phyloP scores from a whole-genome alignment of 1,140 invertebrate genomes.

The Pteromalus puparum region DNA sequence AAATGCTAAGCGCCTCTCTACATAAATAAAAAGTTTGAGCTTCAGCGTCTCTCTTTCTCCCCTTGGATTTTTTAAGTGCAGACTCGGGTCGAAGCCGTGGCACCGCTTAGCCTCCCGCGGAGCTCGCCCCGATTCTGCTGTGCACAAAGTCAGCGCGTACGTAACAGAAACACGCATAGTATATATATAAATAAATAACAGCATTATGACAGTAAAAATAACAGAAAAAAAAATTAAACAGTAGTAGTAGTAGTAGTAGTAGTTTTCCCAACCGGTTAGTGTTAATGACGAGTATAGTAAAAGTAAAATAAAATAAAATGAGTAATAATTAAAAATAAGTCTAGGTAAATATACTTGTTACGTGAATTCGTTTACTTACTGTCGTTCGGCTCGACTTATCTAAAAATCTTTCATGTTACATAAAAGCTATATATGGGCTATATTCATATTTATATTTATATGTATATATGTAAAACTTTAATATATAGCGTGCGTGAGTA shows the following conservation, averaged over 20 bases:
- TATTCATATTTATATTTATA: constrained; percentile 52
- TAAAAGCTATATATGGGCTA: constrained; percentile 65
- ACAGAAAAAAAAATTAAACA: constrained; percentile 47
- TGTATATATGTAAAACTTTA: constrained; percentile 42
- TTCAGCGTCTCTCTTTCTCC: constrained; percentile 9
- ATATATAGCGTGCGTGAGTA: constrained; percentile 63
- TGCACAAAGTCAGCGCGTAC: constrained; percentile 42
- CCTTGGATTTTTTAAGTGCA: not conserved
- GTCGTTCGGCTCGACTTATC: constrained; percentile 70
- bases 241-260: constrained; percentile 58
- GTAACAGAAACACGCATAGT: constrained; percentile 40
- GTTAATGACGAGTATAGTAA: constrained; percentile 58
- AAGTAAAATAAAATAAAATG: constrained; percentile 36
- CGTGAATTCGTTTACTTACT: constrained; percentile 74
- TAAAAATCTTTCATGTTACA: constrained; percentile 69
- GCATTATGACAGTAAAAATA: constrained; percentile 43
- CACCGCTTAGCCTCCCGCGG: constrained; percentile 13
- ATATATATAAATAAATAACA: constrained; percentile 41
- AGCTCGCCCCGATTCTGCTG: constrained; percentile 29
- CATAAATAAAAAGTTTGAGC: not conserved
- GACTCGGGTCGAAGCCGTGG: not conserved
- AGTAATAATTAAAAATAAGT: constrained; percentile 58
- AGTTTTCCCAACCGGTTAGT: constrained; percentile 62
- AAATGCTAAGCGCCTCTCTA: not conserved
- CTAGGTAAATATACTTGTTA: constrained; percentile 69